Conservation (phyloP, 2,888 invertebrate genomes). For the Microdon myrmicae region DNA sequence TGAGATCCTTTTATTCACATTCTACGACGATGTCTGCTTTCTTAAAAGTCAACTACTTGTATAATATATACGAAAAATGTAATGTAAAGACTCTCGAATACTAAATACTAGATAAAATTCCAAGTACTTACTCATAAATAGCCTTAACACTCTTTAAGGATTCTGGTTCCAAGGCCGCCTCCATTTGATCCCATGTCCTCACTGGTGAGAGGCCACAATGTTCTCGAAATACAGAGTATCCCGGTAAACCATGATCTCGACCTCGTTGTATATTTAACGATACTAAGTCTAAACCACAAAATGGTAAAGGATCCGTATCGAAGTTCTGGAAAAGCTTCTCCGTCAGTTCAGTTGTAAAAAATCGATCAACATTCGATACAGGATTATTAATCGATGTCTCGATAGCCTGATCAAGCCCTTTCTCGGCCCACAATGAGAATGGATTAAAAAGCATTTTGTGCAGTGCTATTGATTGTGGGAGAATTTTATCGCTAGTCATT, state of each 20-base stretch:
- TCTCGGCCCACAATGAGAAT: conserved; percentile 73
- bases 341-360: conserved; percentile 64
- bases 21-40: no score
- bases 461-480: conserved; percentile 75
- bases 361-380: conserved; percentile 68
- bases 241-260: conserved; percentile 85
- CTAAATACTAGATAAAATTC: conserved; percentile 16
- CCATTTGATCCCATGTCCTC: conserved; percentile 74
- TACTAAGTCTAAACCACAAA: conserved; percentile 84
- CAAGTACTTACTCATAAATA: conserved; percentile 72
- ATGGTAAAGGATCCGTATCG: conserved; percentile 59
- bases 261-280: conserved; percentile 90
- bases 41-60: no score
- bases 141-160: conserved; percentile 72
- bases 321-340: conserved; percentile 63
- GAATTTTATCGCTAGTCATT: conserved; percentile 70
- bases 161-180: conserved; percentile 73
- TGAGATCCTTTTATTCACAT: no score
- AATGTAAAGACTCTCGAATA: conserved; percentile 1
- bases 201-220: conserved; percentile 77
- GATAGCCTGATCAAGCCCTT: conserved; percentile 74
- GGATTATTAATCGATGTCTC: conserved; percentile 75
- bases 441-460: conserved; percentile 86
- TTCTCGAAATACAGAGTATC: conserved; percentile 80
- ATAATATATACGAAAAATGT: no score